Evolutionary conservation across 2,888 invertebrate genomes (phyloP).

Genomic region (Drosophila barbarae): DNA sequence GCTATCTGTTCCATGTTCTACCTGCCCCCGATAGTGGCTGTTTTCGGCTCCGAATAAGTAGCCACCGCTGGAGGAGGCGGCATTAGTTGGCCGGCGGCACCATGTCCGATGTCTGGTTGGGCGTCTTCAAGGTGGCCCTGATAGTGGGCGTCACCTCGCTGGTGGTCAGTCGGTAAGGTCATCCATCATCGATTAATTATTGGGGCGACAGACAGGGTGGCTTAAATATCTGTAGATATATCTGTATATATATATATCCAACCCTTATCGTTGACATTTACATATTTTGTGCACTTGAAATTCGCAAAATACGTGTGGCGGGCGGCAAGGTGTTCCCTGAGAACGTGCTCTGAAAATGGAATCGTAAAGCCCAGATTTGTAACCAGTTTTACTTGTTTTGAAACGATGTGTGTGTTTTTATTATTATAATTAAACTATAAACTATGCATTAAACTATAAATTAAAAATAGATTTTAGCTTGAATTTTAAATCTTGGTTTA

Average conservation of each 20-base stretch:
- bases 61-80: constrained; percentile 1
- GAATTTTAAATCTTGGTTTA: background rate
- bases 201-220: background rate
- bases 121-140: constrained; percentile 83
- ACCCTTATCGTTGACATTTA: constrained; percentile 10
- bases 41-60: constrained; percentile 30
- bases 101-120: constrained; percentile 85
- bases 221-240: too few relatives aligned
- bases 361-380: background rate
- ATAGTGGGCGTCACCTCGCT: constrained; percentile 84
- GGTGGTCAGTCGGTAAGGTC: constrained; percentile 82
- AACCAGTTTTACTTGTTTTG: background rate
- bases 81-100: constrained; percentile 13
- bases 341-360: background rate
- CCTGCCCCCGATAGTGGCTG: background rate
- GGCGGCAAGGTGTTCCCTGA: background rate
- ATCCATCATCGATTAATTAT: constrained; percentile 13
- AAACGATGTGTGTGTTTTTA: background rate
- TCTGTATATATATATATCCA: background rate
- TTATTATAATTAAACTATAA: background rate
- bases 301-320: background rate
- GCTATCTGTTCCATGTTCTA: background rate
- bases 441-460: background rate
- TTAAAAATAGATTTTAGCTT: background rate
- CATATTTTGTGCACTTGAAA: constrained; percentile 1